Conservation (phyloP, 2,113 vertebrate species). For the Genyomyrus donnyi region DNA sequence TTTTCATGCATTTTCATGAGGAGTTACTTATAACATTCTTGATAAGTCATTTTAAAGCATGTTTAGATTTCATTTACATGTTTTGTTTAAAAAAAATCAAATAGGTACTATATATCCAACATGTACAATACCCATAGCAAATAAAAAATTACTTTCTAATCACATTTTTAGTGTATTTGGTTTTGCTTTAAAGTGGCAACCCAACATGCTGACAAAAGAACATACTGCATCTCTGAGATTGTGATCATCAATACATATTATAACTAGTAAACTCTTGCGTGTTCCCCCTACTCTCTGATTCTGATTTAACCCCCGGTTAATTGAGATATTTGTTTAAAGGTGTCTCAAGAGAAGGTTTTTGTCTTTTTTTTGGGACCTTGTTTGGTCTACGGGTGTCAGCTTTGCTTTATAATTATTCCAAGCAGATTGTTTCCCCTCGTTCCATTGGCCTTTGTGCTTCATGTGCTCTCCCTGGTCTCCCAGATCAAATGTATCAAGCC, state of each 20-base stretch:
- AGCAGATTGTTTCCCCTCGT: background rate
- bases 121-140: background rate
- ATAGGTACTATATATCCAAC: background rate
- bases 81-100: too few species aligned
- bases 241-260: too few species aligned
- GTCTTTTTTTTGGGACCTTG: background rate
- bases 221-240: too few species aligned
- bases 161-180: background rate
- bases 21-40: too few species aligned
- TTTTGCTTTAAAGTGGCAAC: background rate
- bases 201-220: too few species aligned
- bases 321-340: background rate
- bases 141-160: background rate
- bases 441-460: background rate
- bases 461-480: background rate
- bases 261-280: too few species aligned
- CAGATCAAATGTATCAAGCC: background rate
- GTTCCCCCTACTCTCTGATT: background rate
- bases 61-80: too few species aligned
- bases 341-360: background rate
- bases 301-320: too few species aligned
- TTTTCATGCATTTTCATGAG: too few species aligned
- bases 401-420: background rate
- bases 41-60: too few species aligned
- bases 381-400: background rate